These are phyloP conservation scores for Ophraella communa DNA, from an alignment of 2,888 invertebrate species.

Conservation along the genomic window DNA sequence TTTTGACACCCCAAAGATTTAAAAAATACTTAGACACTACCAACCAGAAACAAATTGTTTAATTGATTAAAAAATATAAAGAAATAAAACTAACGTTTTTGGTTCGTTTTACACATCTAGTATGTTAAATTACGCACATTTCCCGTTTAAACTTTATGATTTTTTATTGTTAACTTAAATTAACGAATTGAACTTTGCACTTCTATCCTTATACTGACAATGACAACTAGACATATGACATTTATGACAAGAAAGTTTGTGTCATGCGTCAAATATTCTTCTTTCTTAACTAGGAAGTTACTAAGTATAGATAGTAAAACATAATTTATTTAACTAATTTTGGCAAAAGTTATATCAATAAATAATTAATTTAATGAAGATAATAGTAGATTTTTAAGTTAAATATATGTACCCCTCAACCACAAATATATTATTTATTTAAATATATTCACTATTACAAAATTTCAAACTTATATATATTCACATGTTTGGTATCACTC, in stretches of 20 bases:
- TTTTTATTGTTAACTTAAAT: neutral
- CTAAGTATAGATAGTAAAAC: no score
- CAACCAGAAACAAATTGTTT: neutral
- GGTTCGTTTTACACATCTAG: slow-evolving; percentile 4
- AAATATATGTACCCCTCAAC: no score
- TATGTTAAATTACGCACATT: slow-evolving; percentile 18
- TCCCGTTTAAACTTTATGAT: slow-evolving; percentile 1
- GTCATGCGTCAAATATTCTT: no score
- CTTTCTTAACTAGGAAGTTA: no score
- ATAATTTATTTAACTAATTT: no score
- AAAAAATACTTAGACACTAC: slow-evolving; percentile 8
- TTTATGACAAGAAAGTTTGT: neutral
- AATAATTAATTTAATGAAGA: no score
- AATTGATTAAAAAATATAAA: slow-evolving; percentile 4
- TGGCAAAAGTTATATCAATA: no score
- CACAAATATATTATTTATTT: no score
- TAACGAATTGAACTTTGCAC: slow-evolving; percentile 5
- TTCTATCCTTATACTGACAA: slow-evolving; percentile 9
- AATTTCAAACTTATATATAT: no score
- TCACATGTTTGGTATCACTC: no score
- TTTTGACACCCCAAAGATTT: slow-evolving; percentile 9
- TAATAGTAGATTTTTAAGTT: no score
- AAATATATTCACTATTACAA: no score
- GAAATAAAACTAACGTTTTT: slow-evolving; percentile 1
- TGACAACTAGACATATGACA: slow-evolving; percentile 13